A percentile compares a stretch with the other conserved stretches of the same genome.
These are phyloP conservation scores for Cynocephalus volans DNA, from an alignment of 2,113 vertebrate species.

Conservation along the genomic window DNA sequence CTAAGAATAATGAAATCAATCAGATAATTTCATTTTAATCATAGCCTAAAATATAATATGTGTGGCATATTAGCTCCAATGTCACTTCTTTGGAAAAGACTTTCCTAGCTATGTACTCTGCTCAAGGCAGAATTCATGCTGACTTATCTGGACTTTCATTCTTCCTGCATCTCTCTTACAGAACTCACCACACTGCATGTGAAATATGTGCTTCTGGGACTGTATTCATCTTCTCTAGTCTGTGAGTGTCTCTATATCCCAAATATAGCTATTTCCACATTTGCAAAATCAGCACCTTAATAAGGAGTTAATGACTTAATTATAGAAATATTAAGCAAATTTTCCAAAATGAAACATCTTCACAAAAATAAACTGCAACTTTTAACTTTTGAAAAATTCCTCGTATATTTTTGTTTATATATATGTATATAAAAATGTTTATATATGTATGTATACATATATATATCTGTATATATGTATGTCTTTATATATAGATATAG, in stretches of 20 bases:
- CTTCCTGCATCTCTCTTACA: background rate
- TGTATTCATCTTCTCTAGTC: background rate
- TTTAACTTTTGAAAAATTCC: background rate
- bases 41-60: slow-evolving; percentile 8
- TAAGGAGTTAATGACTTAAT: background rate
- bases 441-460: background rate
- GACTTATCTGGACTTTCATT: background rate
- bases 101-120: background rate
- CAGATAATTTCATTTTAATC: slow-evolving; percentile 33
- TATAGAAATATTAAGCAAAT: background rate
- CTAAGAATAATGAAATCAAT: background rate
- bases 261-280: background rate
- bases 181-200: background rate
- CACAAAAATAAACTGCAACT: background rate
- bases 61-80: slow-evolving; percentile 27
- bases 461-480: too few species aligned
- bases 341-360: background rate
- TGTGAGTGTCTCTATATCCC: background rate
- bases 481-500: background rate
- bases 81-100: background rate
- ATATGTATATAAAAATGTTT: background rate
- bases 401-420: background rate
- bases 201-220: background rate
- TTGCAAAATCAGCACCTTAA: background rate
- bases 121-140: background rate